phyloP scores from a whole-genome alignment of 2,113 vertebrate genomes.

The Podocnemis expansa region DNA sequence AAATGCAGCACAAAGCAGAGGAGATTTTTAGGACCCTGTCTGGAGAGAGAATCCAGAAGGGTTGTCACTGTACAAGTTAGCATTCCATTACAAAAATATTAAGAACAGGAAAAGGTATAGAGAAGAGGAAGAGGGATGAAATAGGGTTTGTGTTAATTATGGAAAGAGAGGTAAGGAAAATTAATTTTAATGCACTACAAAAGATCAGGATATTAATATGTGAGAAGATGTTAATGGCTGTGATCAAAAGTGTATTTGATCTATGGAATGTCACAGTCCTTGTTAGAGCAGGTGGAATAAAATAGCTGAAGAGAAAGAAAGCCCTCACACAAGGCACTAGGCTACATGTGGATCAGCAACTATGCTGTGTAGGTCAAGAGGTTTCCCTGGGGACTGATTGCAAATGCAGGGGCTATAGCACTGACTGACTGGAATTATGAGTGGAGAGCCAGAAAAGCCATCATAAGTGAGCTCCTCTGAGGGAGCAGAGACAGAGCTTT shows the following conservation, averaged over 20 bases:
- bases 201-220: not conserved
- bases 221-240: not conserved
- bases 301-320: not conserved
- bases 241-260: not conserved
- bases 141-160: not conserved
- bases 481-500: not conserved
- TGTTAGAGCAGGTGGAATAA: conserved; percentile 28
- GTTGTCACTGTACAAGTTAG: not conserved
- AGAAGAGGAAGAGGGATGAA: not conserved
- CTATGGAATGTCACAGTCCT: conserved; percentile 6
- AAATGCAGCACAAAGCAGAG: not conserved
- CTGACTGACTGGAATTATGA: not conserved
- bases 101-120: not conserved
- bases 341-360: not conserved
- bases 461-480: not conserved
- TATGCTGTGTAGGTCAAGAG: not conserved
- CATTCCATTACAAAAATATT: not conserved
- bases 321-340: not conserved
- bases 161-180: not conserved
- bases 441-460: not conserved
- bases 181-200: not conserved
- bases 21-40: not conserved
- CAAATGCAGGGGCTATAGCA: not conserved
- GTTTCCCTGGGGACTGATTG: not conserved
- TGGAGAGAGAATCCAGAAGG: not conserved